Conservation (phyloP, 2,797 vertebrate species). For the Sebastes minor region DNA sequence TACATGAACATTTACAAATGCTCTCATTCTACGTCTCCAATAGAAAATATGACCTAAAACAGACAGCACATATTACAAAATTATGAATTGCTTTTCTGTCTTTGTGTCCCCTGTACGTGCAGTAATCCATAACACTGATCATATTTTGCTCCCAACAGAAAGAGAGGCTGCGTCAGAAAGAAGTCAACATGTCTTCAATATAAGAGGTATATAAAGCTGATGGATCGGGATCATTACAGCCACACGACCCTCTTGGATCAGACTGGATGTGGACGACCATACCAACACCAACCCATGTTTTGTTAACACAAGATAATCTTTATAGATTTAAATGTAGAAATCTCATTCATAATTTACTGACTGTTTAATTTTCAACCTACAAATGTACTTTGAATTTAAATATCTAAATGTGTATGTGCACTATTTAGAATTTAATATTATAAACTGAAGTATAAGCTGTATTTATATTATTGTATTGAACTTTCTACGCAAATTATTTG, state of each 20-base stretch:
- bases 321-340: background rate
- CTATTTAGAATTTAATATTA: background rate
- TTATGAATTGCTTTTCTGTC: background rate
- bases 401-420: background rate
- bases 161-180: constrained; percentile 92
- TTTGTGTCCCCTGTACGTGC: background rate
- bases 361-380: background rate
- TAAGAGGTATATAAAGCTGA: constrained; percentile 32
- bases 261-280: background rate
- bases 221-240: background rate
- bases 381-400: constrained; percentile 16
- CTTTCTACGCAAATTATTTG: background rate
- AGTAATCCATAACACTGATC: background rate
- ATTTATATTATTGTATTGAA: background rate
- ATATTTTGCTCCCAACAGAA: constrained; percentile 83
- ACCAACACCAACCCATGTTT: background rate
- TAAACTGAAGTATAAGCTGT: background rate
- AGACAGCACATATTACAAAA: background rate
- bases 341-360: background rate
- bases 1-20: background rate
- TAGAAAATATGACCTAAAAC: background rate
- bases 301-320: background rate
- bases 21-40: background rate
- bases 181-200: constrained; percentile 84
- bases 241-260: background rate